phyloP scores from a whole-genome alignment of 2,888 invertebrate species.

The Urechis unicinctus region DNA sequence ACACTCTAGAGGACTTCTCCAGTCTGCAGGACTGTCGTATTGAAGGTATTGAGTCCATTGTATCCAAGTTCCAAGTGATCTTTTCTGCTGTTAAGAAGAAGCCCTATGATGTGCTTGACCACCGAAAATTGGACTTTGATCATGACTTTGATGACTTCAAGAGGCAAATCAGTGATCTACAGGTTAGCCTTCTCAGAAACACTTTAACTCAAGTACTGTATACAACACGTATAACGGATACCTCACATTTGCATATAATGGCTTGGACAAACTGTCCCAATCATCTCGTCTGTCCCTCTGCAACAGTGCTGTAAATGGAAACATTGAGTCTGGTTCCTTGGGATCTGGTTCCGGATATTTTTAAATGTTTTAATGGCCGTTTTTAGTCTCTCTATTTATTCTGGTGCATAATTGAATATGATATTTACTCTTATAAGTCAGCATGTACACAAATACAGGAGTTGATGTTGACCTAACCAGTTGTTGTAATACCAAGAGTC shows the following conservation, averaged over 20 bases:
- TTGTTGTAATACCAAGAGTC: no score
- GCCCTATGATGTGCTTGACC: conserved; percentile 73
- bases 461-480: no score
- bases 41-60: conserved; percentile 71
- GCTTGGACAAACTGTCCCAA: background rate
- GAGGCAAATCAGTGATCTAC: conserved; percentile 63
- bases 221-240: background rate
- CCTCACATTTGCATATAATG: background rate
- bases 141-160: conserved; percentile 69
- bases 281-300: no score
- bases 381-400: no score
- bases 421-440: no score
- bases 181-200: conserved; percentile 43
- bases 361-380: no score
- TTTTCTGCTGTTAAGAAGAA: conserved; percentile 65
- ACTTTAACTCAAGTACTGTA: background rate
- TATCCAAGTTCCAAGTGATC: conserved; percentile 63
- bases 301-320: no score
- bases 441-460: no score
- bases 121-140: conserved; percentile 69
- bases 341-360: no score
- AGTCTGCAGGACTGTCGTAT: conserved; percentile 69
- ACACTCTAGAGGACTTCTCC: conserved; percentile 67
- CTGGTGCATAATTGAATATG: no score
- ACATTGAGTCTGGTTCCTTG: no score